Conservation (phyloP, 2,888 invertebrate species). For the Corbicula japonica region DNA sequence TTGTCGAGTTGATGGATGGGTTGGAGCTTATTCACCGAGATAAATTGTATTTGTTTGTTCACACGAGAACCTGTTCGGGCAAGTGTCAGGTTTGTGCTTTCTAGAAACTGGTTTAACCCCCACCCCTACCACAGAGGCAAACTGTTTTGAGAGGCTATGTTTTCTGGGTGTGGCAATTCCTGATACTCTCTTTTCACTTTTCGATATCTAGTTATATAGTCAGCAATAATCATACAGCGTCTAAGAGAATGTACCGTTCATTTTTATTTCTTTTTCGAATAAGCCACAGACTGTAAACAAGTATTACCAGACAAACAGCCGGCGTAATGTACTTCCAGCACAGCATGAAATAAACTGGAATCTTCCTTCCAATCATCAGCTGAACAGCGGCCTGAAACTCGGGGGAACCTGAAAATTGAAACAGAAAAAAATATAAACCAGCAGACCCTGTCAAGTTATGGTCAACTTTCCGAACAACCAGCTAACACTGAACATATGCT, state of each 20-base stretch:
- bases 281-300: background rate
- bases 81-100: too few relatives aligned
- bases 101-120: too few relatives aligned
- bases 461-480: too few relatives aligned
- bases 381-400: conserved; percentile 81
- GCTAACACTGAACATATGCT: too few relatives aligned
- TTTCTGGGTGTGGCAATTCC: too few relatives aligned
- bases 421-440: background rate
- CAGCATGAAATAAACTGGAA: conserved; percentile 75
- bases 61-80: too few relatives aligned
- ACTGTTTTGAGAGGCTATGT: too few relatives aligned
- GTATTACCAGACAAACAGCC: conserved; percentile 73
- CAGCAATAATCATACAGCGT: background rate
- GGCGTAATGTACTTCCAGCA: conserved; percentile 83
- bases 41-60: too few relatives aligned
- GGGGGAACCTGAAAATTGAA: conserved; percentile 75
- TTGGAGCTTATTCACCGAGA: too few relatives aligned
- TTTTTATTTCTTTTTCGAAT: conserved; percentile 3
- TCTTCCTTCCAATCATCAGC: conserved; percentile 81
- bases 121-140: too few relatives aligned
- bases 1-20: too few relatives aligned
- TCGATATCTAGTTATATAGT: background rate
- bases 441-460: too few relatives aligned
- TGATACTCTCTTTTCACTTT: background rate
- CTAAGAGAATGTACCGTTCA: background rate